A percentile compares a stretch with the other conserved stretches of the same genome.
These are phyloP conservation scores for Bursaphelenchus okinawaensis DNA, from an alignment of 2,888 invertebrate genomes.

Conservation along the genomic window DNA sequence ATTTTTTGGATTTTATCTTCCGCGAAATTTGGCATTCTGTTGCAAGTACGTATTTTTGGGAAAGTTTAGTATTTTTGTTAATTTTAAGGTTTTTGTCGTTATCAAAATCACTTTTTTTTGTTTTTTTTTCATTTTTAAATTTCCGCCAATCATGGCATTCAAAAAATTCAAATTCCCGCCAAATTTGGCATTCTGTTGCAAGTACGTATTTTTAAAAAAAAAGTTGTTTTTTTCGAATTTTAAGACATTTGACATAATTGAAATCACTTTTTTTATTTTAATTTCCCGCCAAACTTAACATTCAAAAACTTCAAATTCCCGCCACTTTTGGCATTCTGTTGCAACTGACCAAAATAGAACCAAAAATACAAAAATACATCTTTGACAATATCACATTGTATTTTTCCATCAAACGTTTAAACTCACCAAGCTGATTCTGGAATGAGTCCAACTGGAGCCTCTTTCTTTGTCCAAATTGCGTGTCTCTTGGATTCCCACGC, in stretches of 20 bases:
- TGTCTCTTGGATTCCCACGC: neutral
- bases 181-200: neutral
- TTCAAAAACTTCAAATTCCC: no score
- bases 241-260: neutral
- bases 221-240: neutral
- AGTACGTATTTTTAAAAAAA: neutral
- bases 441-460: constrained; percentile 10
- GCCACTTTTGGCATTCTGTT: neutral
- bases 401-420: no score
- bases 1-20: neutral
- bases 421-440: constrained; percentile 2
- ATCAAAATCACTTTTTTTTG: neutral
- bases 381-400: no score
- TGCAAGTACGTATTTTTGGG: neutral
- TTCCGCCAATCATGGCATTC: no score
- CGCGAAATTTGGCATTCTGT: neutral
- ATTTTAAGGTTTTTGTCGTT: neutral
- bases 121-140: no score
- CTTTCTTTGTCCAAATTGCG: constrained; percentile 1
- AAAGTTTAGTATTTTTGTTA: neutral
- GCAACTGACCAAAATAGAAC: no score
- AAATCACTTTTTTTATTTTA: neutral
- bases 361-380: no score
- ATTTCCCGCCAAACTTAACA: no score
- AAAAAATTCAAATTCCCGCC: neutral